These are phyloP conservation scores for Atractosteus spatula DNA, from an alignment of 2,113 vertebrate genomes.

Conservation along the genomic window DNA sequence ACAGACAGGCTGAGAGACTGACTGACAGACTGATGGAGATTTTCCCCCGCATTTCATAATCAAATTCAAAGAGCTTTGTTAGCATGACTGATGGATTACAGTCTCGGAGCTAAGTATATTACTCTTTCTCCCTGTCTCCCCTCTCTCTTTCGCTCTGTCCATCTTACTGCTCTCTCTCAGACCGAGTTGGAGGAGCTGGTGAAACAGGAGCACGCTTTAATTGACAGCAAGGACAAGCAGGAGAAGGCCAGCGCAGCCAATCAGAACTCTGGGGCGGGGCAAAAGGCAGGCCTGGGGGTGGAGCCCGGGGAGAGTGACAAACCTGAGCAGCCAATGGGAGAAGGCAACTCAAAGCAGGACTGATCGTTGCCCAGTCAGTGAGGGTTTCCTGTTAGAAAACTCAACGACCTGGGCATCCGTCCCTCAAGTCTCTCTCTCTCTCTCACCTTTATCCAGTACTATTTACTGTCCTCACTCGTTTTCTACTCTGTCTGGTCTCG, in stretches of 20 bases:
- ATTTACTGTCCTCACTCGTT: no score
- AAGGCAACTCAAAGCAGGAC: background rate
- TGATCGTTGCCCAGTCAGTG: background rate
- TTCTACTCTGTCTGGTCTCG: no score
- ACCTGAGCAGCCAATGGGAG: slow-evolving; percentile 40
- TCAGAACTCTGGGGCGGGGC: slow-evolving; percentile 36
- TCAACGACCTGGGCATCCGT: background rate
- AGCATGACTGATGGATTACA: no score
- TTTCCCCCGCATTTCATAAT: background rate
- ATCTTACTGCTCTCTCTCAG: slow-evolving; percentile 47
- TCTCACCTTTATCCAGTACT: background rate
- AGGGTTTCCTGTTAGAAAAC: background rate
- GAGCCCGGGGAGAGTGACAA: slow-evolving; percentile 40
- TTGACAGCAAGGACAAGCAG: slow-evolving; percentile 63
- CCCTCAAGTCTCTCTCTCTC: background rate
- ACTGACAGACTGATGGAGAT: background rate
- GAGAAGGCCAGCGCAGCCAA: slow-evolving; percentile 32
- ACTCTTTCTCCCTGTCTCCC: background rate
- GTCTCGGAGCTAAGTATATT: background rate
- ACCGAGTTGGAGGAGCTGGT: slow-evolving; percentile 80
- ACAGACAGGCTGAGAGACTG: background rate
- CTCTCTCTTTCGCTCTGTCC: background rate
- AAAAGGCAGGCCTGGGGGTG: slow-evolving; percentile 35
- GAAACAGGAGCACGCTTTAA: slow-evolving; percentile 69
- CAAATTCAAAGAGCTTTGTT: background rate